Conservation (phyloP, 1,140 invertebrate genomes). For the Pomacea maculata region DNA sequence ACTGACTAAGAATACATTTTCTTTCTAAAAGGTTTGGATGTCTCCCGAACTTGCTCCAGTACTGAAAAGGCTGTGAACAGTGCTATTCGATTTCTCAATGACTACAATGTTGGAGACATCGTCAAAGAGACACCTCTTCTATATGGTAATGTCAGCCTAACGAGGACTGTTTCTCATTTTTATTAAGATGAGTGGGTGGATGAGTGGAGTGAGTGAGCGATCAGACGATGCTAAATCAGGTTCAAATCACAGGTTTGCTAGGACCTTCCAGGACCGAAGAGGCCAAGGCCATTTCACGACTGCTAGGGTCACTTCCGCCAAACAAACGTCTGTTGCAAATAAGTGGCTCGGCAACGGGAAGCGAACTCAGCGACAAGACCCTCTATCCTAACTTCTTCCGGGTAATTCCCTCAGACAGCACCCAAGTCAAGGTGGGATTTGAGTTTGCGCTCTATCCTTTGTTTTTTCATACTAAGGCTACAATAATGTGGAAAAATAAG, state of each 20-base stretch:
- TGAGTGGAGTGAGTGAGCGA: too few species aligned
- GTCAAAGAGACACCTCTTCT: too few species aligned
- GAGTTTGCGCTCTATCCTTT: neutral
- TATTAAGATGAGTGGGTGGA: too few species aligned
- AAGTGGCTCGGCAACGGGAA: neutral
- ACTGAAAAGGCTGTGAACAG: too few species aligned
- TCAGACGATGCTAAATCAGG: too few species aligned
- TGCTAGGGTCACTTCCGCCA: neutral
- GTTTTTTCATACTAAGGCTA: neutral
- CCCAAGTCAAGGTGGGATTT: conserved; percentile 2
- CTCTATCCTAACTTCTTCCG: neutral
- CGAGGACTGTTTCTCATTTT: too few species aligned
- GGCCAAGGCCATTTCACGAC: neutral
- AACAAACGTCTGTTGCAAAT: neutral
- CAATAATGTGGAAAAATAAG: too few species aligned
- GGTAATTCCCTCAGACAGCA: conserved; percentile 3
- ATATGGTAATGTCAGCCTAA: too few species aligned
- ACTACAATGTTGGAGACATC: too few species aligned
- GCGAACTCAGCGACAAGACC: neutral
- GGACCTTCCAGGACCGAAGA: neutral
- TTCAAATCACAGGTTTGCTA: neutral
- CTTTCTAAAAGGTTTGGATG: too few species aligned
- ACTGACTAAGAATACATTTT: neutral
- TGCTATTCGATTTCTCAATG: too few species aligned
- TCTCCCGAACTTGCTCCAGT: too few species aligned